Base-by-base conservation (phyloP, 2,113 vertebrate species). In the Xiphias gladius region DNA sequence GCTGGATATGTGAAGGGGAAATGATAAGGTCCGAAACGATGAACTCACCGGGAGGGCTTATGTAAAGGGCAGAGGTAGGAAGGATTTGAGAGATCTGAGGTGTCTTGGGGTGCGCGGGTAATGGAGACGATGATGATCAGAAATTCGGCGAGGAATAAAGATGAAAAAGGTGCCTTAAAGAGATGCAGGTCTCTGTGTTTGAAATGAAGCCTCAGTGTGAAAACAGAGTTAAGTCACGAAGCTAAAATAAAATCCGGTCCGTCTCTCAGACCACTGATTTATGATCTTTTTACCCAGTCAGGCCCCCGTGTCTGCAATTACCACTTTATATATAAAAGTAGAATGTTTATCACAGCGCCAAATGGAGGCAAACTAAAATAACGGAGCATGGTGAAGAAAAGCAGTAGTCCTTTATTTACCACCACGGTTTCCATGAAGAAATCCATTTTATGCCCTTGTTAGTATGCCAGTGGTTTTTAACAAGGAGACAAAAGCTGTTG, bases 11-110 rank as follows among this genome's bases (percentile, higher is more conserved):
- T 76, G 86, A 89, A 81, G 77, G 73, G 75, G 83, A 62, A 80
- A 73, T 62, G 83, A 88, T 86, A 76, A 82, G 88, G 80, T 87
- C 73, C 85, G 43, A 80, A 85, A 85, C 80, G 91, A 90, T 86
- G 86, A 89, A 73, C 57, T 84, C 88, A 85, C 84, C 82, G 73
- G 84, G 88, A 48, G 79, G 67, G 65, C 74, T 79, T 73, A 75
- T 62, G 28, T 7, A 81, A 77, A 83, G 88, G 75, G 22, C 54
- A 64, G 61, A 14, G 69, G 73, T 76, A 74, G 89, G 76, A 73
- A 64, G 76, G 82, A 72, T 75, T 73, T 73, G 61, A 63, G 75
- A 68, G 80, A 79, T 85, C 75, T 69, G 14, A 66, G 43, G 86
- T 68, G 54, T 88, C 80, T 73, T 24, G 19, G 72, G 69, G 70